Percentiles rank a stretch among this genome's conserved stretches.
Conservation (phyloP, 2,797 vertebrate genomes). For the Chanos chanos region DNA sequence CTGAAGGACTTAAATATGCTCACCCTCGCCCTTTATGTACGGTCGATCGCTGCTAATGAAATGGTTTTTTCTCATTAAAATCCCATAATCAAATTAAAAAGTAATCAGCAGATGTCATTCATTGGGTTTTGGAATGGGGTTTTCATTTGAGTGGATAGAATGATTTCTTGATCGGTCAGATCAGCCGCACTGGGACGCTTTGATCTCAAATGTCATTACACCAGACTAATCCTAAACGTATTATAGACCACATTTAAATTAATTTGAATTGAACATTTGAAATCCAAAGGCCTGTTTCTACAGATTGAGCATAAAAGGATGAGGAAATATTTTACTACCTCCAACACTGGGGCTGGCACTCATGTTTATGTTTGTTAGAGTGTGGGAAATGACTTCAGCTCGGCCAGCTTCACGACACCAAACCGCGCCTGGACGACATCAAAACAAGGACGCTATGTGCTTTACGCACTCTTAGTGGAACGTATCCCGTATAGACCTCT, state of each 20-base stretch:
- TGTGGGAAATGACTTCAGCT: no score
- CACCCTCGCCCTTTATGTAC: slow-evolving; percentile 28
- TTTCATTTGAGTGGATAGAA: slow-evolving; percentile 30
- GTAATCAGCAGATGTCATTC: slow-evolving; percentile 42
- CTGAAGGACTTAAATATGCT: slow-evolving; percentile 24
- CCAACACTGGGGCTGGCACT: no score
- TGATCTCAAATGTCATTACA: slow-evolving; percentile 42
- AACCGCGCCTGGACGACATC: no score
- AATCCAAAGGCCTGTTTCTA: slow-evolving; percentile 23
- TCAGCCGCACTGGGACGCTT: slow-evolving; percentile 26
- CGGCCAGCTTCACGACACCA: no score
- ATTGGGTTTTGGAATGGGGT: slow-evolving; percentile 27
- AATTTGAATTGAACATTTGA: slow-evolving; percentile 39
- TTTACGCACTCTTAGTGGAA: no score
- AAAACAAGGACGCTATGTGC: no score
- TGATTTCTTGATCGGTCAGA: slow-evolving; percentile 42
- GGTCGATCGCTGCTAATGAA: slow-evolving; percentile 44
- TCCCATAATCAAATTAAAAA: slow-evolving; percentile 45
- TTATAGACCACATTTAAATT: slow-evolving; percentile 35
- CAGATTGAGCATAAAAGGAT: no score
- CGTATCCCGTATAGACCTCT: not conserved
- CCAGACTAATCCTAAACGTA: slow-evolving; percentile 36
- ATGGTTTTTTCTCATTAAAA: slow-evolving; percentile 45
- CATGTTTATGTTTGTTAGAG: no score
- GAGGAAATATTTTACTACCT: no score